phyloP scores from a whole-genome alignment of 2,888 invertebrate genomes.

The Asteroscopus sphinx region DNA sequence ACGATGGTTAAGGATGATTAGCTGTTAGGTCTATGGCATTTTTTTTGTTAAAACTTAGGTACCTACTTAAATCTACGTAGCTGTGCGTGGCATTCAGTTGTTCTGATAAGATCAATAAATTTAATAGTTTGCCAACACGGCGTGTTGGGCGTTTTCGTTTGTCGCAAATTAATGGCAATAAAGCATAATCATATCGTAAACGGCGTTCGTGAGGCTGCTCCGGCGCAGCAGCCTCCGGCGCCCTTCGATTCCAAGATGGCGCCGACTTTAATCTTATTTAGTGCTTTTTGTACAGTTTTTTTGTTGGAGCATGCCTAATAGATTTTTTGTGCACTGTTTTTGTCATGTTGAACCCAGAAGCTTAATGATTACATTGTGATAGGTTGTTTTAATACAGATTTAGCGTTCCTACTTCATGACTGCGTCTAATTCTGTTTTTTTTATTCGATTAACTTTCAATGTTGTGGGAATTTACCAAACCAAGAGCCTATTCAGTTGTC shows the following conservation, averaged over 20 bases:
- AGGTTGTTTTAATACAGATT: conserved; percentile 29
- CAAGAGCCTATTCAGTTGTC: not conserved
- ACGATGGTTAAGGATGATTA: no score
- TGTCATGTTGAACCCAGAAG: conserved; percentile 35
- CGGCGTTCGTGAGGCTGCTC: conserved; percentile 70
- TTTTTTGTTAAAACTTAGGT: conserved; percentile 2
- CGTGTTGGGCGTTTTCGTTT: conserved; percentile 84
- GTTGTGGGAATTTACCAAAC: not conserved
- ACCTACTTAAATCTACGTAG: not conserved
- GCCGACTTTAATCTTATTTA: conserved; percentile 69
- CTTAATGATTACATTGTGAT: conserved; percentile 33
- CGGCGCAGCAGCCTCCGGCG: conserved; percentile 71
- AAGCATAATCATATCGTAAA: conserved; percentile 87
- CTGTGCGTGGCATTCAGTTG: conserved; percentile 42
- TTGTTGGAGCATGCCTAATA: conserved; percentile 28
- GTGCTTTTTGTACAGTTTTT: conserved; percentile 41
- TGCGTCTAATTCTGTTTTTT: conserved; percentile 3
- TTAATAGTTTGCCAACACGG: conserved; percentile 73
- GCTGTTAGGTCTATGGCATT: no score
- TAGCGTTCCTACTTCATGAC: conserved; percentile 27
- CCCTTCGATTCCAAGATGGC: conserved; percentile 76
- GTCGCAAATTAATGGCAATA: conserved; percentile 88
- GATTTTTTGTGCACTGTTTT: conserved; percentile 38
- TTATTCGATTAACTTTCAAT: conserved; percentile 10
- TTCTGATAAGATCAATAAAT: conserved; percentile 73